These are phyloP conservation scores for Lamellibrachia satsuma DNA, from an alignment of 2,888 invertebrate genomes.

Conservation along the genomic window DNA sequence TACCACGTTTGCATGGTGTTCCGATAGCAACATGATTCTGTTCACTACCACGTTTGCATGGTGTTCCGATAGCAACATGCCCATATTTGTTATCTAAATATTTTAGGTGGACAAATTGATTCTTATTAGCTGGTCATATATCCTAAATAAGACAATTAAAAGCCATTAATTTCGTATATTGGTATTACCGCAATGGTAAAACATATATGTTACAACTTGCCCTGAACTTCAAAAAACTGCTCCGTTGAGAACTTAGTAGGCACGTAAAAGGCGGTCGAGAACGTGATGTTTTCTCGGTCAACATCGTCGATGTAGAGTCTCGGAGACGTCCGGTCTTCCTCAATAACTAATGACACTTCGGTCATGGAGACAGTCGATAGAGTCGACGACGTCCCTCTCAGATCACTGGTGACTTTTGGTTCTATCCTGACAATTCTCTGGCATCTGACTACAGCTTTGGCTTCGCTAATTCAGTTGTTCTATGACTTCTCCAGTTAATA, in stretches of 20 bases:
- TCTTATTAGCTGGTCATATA: too few species aligned
- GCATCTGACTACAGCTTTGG: background rate
- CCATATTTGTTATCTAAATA: too few species aligned
- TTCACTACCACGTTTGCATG: too few species aligned
- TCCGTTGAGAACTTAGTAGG: background rate
- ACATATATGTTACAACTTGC: too few species aligned
- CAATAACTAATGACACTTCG: background rate
- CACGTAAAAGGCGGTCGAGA: background rate
- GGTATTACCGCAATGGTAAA: too few species aligned
- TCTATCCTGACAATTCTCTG: background rate
- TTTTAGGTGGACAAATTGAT: too few species aligned
- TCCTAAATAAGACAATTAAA: too few species aligned
- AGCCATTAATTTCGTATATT: too few species aligned
- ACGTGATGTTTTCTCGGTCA: background rate
- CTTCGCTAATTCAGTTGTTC: background rate
- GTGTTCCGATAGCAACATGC: too few species aligned
- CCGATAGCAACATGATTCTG: too few species aligned
- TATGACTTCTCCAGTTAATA: background rate
- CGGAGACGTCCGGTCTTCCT: background rate
- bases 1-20: too few species aligned
- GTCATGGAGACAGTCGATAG: background rate
- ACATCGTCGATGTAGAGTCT: background rate
- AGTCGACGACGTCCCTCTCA: background rate
- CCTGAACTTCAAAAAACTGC: too few species aligned
- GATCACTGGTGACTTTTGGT: background rate